Evolutionary conservation across 2,888 invertebrate species (phyloP), one percentile per base, ranked within the genome.

Genomic region (Deilephila porcellus): DNA sequence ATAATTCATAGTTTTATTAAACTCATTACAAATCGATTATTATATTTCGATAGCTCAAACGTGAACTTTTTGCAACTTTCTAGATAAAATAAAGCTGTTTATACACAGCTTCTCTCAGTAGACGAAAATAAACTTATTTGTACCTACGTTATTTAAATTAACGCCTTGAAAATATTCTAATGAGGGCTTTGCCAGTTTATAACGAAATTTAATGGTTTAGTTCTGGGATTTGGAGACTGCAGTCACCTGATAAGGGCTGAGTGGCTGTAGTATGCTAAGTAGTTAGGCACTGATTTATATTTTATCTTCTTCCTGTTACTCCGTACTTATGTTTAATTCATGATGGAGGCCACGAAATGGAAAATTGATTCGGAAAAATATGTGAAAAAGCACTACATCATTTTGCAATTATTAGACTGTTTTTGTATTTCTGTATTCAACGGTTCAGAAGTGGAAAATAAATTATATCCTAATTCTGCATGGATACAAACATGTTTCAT

Each of bases 221-320:
- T 45, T 67, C 4, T 67, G 25, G 14, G 45, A 25, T 45, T 67
- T 45, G 25, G 25, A 45, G 67, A 67, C 20, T 67, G 67, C 45
- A 67, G 25, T 67, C 1, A 2, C 52, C 45, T 45, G 67, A 67
- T 52, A 67, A 67, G 45, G 45, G 17, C n/a, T 5, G 14, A 52
- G 20, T 52, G 52, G 3, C 67, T 45, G 14, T 45, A 67, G 52
- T 52, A 25, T 52, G 37, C 45, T 25, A 52, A 67, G 20, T 14
- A 32, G 32, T 3, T 64, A 20, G 64, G 34, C 17, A 25, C 19
- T 45, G 5, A 52, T 52, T 67, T 67, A 67, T 67, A 52, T 20
- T 37, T 45, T 64, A 20, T 20, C 37, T 64, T 45, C 3, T n/a
- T 64, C 6, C 3, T 8, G n/a, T 7, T 67, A 52, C 1, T 37